phyloP scores from a whole-genome alignment of 2,113 vertebrate genomes.

The Stomatorhinus ivindoensis region DNA sequence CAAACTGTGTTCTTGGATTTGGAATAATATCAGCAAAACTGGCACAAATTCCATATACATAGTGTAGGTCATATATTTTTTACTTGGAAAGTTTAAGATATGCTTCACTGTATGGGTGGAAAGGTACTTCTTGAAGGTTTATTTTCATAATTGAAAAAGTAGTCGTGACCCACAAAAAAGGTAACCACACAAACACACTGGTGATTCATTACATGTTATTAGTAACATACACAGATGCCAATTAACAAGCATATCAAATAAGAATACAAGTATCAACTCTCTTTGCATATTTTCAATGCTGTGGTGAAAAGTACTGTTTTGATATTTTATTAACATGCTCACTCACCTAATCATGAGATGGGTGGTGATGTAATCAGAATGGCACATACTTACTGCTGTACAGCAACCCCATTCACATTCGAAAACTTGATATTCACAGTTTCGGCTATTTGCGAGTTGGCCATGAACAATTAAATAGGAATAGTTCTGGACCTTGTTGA shows the following conservation, averaged over 20 bases:
- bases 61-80: neutral
- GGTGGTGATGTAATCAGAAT: neutral
- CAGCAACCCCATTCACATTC: neutral
- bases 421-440: neutral
- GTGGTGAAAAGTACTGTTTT: neutral
- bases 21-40: neutral
- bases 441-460: neutral
- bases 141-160: neutral
- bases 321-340: neutral
- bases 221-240: neutral
- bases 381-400: neutral
- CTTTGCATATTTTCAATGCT: neutral
- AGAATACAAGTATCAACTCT: neutral
- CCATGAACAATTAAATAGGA: neutral
- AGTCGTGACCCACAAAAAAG: neutral
- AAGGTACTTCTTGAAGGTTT: neutral
- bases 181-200: neutral
- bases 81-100: neutral
- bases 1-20: slow-evolving; percentile 1
- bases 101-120: neutral
- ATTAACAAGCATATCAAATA: neutral
- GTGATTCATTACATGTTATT: neutral
- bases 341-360: neutral
- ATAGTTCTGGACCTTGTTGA: neutral
- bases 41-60: neutral